Conservation (phyloP, 2,888 invertebrate species). For the Pseudococcus viburni region DNA sequence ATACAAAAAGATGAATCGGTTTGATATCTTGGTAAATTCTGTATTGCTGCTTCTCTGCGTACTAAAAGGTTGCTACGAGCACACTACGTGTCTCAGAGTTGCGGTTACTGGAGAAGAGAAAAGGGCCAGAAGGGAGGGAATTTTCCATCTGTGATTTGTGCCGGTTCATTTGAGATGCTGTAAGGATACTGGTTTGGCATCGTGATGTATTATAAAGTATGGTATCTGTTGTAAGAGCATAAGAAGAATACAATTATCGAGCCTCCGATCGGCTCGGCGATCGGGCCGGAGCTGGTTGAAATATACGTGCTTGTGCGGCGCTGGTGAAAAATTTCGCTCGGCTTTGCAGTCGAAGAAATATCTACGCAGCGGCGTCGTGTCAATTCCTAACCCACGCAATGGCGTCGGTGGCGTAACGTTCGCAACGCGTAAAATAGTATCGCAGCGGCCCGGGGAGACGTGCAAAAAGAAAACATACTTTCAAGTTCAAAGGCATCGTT, state of each 20-base stretch:
- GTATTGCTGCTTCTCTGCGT: background rate
- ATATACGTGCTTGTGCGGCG: background rate
- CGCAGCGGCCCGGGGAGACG: background rate
- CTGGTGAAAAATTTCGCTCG: background rate
- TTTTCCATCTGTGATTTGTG: background rate
- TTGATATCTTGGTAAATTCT: background rate
- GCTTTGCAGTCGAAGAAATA: background rate
- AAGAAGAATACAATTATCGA: background rate
- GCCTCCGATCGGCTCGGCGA: background rate
- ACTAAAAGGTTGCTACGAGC: background rate
- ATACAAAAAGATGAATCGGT: background rate
- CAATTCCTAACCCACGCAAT: conserved; percentile 30
- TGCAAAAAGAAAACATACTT: conserved; percentile 22
- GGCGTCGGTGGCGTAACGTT: background rate
- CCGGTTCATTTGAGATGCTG: background rate
- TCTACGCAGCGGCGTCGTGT: background rate
- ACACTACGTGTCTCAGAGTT: background rate
- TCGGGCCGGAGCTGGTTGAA: background rate
- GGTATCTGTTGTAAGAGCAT: background rate
- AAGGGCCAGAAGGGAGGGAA: background rate
- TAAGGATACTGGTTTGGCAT: background rate
- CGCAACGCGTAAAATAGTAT: background rate
- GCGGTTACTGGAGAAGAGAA: background rate
- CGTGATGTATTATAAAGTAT: background rate
- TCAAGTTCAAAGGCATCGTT: conserved; percentile 51